A percentile compares a stretch with the other conserved stretches of the same genome.
phyloP scores from a whole-genome alignment of 2,113 vertebrate genomes.

The Protobothrops mucrosquamatus region DNA sequence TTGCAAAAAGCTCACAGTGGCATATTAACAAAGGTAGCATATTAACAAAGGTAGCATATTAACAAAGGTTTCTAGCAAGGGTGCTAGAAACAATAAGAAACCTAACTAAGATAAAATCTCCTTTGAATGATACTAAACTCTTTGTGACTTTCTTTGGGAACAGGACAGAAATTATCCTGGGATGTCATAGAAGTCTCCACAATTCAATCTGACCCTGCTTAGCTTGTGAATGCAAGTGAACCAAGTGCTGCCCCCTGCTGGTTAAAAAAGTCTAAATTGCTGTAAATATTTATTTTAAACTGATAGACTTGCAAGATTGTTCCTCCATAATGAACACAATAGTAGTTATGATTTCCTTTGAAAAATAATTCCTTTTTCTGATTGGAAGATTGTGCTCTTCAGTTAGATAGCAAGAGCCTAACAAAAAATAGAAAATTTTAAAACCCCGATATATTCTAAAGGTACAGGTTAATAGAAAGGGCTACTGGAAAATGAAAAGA shows the following conservation, averaged over 20 bases:
- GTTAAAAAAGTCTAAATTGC: not conserved
- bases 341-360: not conserved
- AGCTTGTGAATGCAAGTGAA: not conserved
- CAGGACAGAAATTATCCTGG: not conserved
- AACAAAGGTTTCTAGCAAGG: not conserved
- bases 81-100: not conserved
- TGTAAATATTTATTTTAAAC: not conserved
- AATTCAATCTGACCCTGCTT: not conserved
- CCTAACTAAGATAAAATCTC: not conserved
- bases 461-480: not conserved
- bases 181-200: not conserved
- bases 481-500: not conserved
- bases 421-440: not conserved
- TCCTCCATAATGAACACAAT: not conserved
- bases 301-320: not conserved
- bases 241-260: not conserved
- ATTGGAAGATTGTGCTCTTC: not conserved
- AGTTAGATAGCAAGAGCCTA: not conserved
- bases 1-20: not conserved
- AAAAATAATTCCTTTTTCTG: not conserved
- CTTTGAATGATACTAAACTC: not conserved
- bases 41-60: not conserved
- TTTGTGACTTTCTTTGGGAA: not conserved
- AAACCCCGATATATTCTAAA: not conserved
- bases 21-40: not conserved